Base-by-base conservation (phyloP, 2,113 vertebrate species). In the Myiozetetes cayanensis region DNA sequence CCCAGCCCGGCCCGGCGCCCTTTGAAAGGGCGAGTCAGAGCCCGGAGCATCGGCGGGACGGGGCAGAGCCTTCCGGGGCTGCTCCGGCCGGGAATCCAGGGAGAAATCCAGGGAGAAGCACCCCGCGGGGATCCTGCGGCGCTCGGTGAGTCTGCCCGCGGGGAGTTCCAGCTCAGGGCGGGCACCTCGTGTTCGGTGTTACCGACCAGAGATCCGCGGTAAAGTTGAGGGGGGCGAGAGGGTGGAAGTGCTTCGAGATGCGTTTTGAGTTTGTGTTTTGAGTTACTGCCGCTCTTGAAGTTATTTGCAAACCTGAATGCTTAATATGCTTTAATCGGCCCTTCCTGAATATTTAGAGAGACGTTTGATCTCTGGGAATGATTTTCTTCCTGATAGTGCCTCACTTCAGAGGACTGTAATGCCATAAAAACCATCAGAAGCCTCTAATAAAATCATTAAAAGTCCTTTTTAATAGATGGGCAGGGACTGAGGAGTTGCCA, bases 221-320 rank as follows among this genome's bases (percentile, higher is more conserved):
- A 21, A 30, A 65, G 8, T 27, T 18, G 6, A 14, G 52, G 25
- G 1, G 1, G 2, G 11, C 7, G 24, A 1, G 46, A 22, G 0
- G 0, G 21, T 37, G 4, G 77, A 10, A 30, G 2, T 3, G 21
- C 11, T 71, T 31, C 2, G 27, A 16, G 50, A 28, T 52, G 50
- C 9, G 3, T 28, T 27, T 52, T 16, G 50, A 28, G 25, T 9
- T 73, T 81, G 0, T 2, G 10, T 5, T 78, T 23, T 14, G 33
- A 55, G 7, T 43, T 77, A 9, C n/a, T 31, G 2, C 65, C 31
- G 1, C 33, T 55, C 23, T 49, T 49, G 8, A 14, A 25, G 3
- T 41, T 39, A 11, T 8, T 85, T 53, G n/a, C 17, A 30, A 35
- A 19, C 56, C 10, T 28, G 23, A n/a, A 14, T 9, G 3, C 46